Evolutionary conservation across 92 coral and sea anemone genomes (phyloP).

Genomic region (Phenganax subtilis): DNA sequence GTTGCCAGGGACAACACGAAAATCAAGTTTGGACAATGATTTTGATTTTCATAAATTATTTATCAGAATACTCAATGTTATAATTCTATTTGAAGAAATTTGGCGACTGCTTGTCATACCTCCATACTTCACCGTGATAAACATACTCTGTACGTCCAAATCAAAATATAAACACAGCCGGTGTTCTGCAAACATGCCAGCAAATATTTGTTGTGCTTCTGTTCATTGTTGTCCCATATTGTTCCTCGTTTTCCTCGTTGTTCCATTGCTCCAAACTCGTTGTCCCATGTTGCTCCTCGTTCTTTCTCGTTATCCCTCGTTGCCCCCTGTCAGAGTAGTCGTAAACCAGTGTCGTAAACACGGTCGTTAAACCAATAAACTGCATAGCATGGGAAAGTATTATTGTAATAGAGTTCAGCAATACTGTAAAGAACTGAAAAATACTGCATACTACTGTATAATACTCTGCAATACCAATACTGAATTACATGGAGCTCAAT

Average conservation of each 20-base stretch:
- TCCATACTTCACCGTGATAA: constrained; percentile 84
- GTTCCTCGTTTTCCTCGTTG: background rate
- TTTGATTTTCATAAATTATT: background rate
- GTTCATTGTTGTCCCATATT: too few species aligned
- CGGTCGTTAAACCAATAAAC: too few species aligned
- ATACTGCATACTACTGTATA: too few species aligned
- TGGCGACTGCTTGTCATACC: constrained; percentile 52
- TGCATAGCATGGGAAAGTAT: too few species aligned
- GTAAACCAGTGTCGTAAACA: too few species aligned
- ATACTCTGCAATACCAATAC: too few species aligned
- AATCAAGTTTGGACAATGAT: background rate
- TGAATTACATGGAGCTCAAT: background rate
- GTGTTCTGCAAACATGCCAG: too few species aligned
- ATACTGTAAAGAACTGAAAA: too few species aligned
- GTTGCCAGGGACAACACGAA: constrained; percentile 2
- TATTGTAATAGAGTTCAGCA: too few species aligned
- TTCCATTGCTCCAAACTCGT: background rate
- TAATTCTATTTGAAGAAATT: constrained; percentile 5
- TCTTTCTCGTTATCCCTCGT: background rate
- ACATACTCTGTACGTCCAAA: constrained; percentile 48
- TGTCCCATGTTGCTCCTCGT: background rate
- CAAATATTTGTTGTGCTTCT: too few species aligned
- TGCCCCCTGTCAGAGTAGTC: background rate
- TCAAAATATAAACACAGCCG: background rate
- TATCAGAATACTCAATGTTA: background rate